Base-by-base conservation (phyloP, 2,888 invertebrate genomes). In the Agrochola circellaris region DNA sequence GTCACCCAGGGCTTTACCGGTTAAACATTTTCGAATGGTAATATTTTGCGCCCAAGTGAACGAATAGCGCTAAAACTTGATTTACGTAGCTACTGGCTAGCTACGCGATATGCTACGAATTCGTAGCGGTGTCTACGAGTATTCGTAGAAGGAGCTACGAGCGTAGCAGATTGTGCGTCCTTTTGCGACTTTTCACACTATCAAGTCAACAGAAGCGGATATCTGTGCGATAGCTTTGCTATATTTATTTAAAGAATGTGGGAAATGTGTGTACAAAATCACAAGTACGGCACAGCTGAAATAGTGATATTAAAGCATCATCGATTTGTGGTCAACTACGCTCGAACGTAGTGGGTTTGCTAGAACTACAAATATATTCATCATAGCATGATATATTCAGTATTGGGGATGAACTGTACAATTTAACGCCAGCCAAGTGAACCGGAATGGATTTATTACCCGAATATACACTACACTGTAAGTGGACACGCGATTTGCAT, bases 71-170 rank as follows among this genome's bases (percentile, higher is more conserved):
- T 76, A 73, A 73, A 82, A 67, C 77, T 66, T 84, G 86, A 90
- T 88, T 86, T 86, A 87, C 81, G 69, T 61, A 61, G 87, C 72
- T 20, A 1, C 0, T 51, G 51, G 51, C 20, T 34, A 23, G 45
- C 89, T 83, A 85, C 87, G 83, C 70, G 80, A 79, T 76, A 58
- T 77, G 84, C 88, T 90, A 88, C 89, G 88, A 84, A 84, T 77
- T 68, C 87, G 87, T 89, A 90, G 89, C 80, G 65, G 56, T 61
- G 60, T 75, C 88, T 87, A 87, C 85, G 84, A 75, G 54, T 61
- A n/a, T 60, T 77, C 77, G 86, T 86, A 84, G 84, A 48, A 72
- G 62, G 73, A 62, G 81, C 81, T 87, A 88, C 86, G 82, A 75
- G 61, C 72, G 71, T 79, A 80, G 71, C 54, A 67, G 69, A 62